These are phyloP conservation scores for Pogonus chalceus DNA, from an alignment of 1,140 invertebrate genomes.

Conservation along the genomic window DNA sequence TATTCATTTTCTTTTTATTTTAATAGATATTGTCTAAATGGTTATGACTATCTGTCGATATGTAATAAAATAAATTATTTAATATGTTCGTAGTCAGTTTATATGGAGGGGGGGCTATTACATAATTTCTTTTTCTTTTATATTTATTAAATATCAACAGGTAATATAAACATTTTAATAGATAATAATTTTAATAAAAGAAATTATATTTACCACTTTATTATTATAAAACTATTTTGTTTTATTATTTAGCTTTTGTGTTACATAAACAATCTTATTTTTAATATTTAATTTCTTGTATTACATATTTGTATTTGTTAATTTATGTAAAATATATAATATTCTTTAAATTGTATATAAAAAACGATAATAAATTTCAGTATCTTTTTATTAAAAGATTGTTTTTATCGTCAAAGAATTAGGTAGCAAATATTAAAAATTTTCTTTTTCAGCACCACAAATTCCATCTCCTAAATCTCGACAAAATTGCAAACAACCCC, in stretches of 20 bases:
- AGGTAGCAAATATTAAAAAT: background rate
- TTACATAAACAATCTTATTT: no score
- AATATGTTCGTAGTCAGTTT: background rate
- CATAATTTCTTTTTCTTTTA: background rate
- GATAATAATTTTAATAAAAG: no score
- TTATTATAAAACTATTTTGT: no score
- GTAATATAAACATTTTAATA: no score
- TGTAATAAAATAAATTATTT: background rate
- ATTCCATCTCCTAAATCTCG: slow-evolving; percentile 33
- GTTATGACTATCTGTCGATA: background rate
- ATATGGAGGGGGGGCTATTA: no score
- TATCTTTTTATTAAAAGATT: no score
- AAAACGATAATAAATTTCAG: no score
- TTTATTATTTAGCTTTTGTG: no score
- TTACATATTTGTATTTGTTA: background rate
- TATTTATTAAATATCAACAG: no score
- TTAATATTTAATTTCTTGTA: background rate
- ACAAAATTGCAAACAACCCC: slow-evolving; percentile 30
- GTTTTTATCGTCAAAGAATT: no score
- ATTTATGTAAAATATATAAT: background rate
- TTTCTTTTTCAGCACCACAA: slow-evolving; percentile 27
- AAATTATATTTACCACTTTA: no score
- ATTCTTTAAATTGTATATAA: no score
- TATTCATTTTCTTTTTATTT: background rate
- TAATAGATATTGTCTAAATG: background rate